A percentile compares a stretch with the other conserved stretches of the same genome.
Conservation (phyloP, 2,797 vertebrate genomes). For the Lacerta agilis region DNA sequence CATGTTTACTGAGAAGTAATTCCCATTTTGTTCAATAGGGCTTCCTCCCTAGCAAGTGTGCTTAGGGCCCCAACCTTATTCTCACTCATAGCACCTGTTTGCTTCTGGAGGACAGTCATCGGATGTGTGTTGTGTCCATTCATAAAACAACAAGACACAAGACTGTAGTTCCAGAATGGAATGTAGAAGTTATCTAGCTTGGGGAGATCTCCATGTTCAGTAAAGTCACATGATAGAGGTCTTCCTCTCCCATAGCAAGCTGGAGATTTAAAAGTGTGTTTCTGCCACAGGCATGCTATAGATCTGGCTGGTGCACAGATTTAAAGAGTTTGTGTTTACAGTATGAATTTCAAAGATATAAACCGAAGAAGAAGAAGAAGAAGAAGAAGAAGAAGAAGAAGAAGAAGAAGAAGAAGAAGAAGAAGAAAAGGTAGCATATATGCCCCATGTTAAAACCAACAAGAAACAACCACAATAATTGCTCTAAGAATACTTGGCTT, state of each 20-base stretch:
- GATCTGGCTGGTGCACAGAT: not conserved
- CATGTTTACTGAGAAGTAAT: not conserved
- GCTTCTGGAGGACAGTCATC: constrained; percentile 28
- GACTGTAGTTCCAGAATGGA: not conserved
- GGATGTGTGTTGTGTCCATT: not conserved
- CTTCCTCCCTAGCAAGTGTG: too few species aligned
- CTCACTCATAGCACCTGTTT: constrained; percentile 33
- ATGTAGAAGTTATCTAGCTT: not conserved
- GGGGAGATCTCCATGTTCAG: not conserved
- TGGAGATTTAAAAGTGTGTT: not conserved
- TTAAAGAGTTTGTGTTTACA: not conserved
- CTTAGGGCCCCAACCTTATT: not conserved
- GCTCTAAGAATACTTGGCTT: not conserved
- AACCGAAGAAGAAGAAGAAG: too few species aligned
- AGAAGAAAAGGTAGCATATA: not conserved
- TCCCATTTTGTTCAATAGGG: not conserved
- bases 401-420: not conserved
- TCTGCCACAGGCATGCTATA: not conserved
- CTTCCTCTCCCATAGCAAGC: not conserved
- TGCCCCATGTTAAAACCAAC: not conserved
- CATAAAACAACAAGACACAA: not conserved
- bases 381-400: too few species aligned
- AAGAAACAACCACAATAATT: not conserved
- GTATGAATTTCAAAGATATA: not conserved
- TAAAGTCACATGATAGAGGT: not conserved